These are phyloP conservation scores for Alitta virens DNA, from an alignment of 2,888 invertebrate genomes.

Conservation along the genomic window DNA sequence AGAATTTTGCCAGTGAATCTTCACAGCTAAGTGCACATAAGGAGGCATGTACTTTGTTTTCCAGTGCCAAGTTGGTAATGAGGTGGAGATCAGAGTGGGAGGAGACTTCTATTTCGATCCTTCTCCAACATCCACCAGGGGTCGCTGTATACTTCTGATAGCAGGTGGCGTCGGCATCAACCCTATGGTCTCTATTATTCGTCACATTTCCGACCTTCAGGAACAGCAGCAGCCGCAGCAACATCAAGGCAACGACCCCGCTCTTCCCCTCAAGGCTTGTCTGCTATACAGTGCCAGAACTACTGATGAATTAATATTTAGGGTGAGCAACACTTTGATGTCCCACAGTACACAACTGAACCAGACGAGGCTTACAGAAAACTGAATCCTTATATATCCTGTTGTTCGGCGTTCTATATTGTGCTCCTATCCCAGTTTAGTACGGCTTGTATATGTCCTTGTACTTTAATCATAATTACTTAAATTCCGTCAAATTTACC, in stretches of 20 bases:
- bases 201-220: constrained; percentile 42
- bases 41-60: constrained; percentile 7
- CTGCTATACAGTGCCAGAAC: constrained; percentile 55
- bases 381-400: too few relatives aligned
- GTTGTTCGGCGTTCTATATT: too few relatives aligned
- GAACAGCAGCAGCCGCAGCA: neutral
- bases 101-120: constrained; percentile 57
- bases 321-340: constrained; percentile 37
- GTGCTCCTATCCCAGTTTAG: too few relatives aligned
- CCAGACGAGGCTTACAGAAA: too few relatives aligned
- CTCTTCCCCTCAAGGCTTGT: constrained; percentile 30
- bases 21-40: too few relatives aligned
- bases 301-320: constrained; percentile 54
- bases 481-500: too few relatives aligned
- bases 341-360: too few relatives aligned
- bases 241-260: neutral
- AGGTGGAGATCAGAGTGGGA: constrained; percentile 53
- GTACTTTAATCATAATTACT: too few relatives aligned
- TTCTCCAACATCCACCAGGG: constrained; percentile 19
- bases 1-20: too few relatives aligned
- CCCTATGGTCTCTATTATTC: constrained; percentile 56
- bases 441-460: too few relatives aligned
- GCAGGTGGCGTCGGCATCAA: constrained; percentile 61
- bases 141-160: constrained; percentile 50
- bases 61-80: constrained; percentile 52